Base-by-base conservation (phyloP, 30 jellyfish, hydroid and myxozoan genomes). In the Cassiopea xamachana region DNA sequence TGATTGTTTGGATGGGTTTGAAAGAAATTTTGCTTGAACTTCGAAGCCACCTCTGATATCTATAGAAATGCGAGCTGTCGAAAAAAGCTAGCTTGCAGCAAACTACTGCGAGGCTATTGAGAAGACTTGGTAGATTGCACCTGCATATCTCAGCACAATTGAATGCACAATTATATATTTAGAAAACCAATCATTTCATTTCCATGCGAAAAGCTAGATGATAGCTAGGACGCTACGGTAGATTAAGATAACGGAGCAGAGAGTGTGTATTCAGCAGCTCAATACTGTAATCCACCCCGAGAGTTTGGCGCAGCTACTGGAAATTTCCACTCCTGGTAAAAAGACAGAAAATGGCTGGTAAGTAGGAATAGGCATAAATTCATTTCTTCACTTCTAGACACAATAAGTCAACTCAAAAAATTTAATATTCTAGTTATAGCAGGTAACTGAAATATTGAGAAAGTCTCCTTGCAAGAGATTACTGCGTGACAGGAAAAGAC, bases 181-280 rank as follows among this genome's bases (percentile, higher is more conserved):
- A 9, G 75, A 55, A 82, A 70, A 71, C 90, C 90, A 82, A 60
- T 46, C 90, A 68, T 13, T 82, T 69, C 74, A 61, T 82, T 82
- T 82, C 82, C 67, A 55, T 61, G 90, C 90, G 68, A 82, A 55
- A 70, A 73, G 74, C 68, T 71, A 82, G 74, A 73, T 67, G 90
- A 82, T 82, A 62, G 27, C 90, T 44, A 27, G 68, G 72, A 59
- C 68, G 68, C 73, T 39, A 55, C 48, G 60, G 10, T 7, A 43
- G 4, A 43, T 18, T 14, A 71, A 71, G 80, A 71, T 71, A 71
- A 71, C 74, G 15, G 80, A 19, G 15, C 27, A 18, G 80, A 19
- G n/a, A 12, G 76, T 27, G 76, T 15, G 14, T 27, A 67, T 27
- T 27, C 39, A 27, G 39, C 76, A 7, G 7, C 64, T 55, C 7